A percentile compares a stretch with the other conserved stretches of the same genome.
Evolutionary conservation across 2,797 vertebrate species (phyloP).

Genomic region (Tamandua tetradactyla): DNA sequence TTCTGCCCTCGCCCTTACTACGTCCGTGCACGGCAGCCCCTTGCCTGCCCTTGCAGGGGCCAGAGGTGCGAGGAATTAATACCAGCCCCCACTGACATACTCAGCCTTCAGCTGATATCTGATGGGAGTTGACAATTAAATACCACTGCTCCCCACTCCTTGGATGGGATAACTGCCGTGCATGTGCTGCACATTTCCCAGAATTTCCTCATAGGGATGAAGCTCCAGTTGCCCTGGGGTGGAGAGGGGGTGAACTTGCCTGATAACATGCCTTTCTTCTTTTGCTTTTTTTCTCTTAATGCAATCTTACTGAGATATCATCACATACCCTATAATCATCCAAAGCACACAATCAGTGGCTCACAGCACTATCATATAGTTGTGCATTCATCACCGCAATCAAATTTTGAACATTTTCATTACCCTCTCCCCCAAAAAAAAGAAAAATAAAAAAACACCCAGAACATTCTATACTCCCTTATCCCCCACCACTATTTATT

Average conservation of each 20-base stretch:
- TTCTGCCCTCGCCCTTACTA: background rate
- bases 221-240: background rate
- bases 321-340: too few relatives aligned
- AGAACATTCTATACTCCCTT: too few relatives aligned
- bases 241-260: background rate
- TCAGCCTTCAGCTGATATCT: background rate
- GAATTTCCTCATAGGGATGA: background rate
- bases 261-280: too few relatives aligned
- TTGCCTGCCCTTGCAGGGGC: background rate
- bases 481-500: too few relatives aligned
- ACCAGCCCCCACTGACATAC: background rate
- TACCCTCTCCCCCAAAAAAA: too few relatives aligned
- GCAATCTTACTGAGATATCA: too few relatives aligned
- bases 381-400: too few relatives aligned
- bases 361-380: too few relatives aligned
- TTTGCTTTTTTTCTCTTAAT: too few relatives aligned
- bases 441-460: too few relatives aligned
- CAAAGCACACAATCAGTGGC: too few relatives aligned
- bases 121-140: background rate
- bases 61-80: background rate
- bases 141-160: background rate
- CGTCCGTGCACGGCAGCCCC: background rate
- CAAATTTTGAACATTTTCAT: too few relatives aligned
- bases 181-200: background rate
- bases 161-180: fast-evolving